Conservation (phyloP, 1,140 invertebrate genomes). For the Drosophila repleta region DNA sequence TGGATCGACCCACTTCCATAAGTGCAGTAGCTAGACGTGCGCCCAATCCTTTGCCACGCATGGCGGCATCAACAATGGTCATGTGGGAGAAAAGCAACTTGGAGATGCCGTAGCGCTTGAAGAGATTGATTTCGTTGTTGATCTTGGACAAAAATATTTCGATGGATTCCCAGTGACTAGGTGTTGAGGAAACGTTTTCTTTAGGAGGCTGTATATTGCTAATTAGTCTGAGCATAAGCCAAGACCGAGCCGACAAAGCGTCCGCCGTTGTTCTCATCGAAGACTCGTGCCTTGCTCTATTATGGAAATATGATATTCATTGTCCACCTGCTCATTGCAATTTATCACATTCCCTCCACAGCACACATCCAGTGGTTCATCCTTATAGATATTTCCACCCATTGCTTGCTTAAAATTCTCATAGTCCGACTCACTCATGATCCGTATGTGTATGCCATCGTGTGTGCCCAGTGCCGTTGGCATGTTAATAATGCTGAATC, state of each 20-base stretch:
- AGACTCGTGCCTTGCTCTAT: slow-evolving; percentile 41
- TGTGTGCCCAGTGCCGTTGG: too few relatives aligned
- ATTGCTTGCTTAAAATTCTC: slow-evolving; percentile 29
- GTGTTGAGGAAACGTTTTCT: slow-evolving; percentile 20
- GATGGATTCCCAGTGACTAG: slow-evolving; percentile 37
- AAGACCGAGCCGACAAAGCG: slow-evolving; percentile 47
- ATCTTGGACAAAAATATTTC: slow-evolving; percentile 25
- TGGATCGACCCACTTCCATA: slow-evolving; percentile 49
- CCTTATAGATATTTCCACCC: slow-evolving; percentile 28
- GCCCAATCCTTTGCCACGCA: slow-evolving; percentile 52
- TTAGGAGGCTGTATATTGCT: slow-evolving; percentile 36
- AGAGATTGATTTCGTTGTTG: slow-evolving; percentile 41
- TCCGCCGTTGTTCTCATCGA: slow-evolving; percentile 15
- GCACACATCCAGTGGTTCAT: slow-evolving; percentile 31
- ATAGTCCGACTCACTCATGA: slow-evolving; percentile 42
- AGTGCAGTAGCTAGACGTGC: slow-evolving; percentile 37
- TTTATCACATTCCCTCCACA: slow-evolving; percentile 23
- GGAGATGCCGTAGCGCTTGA: slow-evolving; percentile 32
- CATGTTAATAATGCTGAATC: too few relatives aligned
- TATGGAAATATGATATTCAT: slow-evolving; percentile 38
- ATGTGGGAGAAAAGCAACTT: slow-evolving; percentile 50
- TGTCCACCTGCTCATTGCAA: slow-evolving; percentile 22
- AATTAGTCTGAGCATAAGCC: slow-evolving; percentile 19
- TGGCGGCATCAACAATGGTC: slow-evolving; percentile 41
- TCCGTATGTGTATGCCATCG: slow-evolving; percentile 35